Conservation (phyloP, 1,140 invertebrate species). For the Drosophila kanapiae region DNA sequence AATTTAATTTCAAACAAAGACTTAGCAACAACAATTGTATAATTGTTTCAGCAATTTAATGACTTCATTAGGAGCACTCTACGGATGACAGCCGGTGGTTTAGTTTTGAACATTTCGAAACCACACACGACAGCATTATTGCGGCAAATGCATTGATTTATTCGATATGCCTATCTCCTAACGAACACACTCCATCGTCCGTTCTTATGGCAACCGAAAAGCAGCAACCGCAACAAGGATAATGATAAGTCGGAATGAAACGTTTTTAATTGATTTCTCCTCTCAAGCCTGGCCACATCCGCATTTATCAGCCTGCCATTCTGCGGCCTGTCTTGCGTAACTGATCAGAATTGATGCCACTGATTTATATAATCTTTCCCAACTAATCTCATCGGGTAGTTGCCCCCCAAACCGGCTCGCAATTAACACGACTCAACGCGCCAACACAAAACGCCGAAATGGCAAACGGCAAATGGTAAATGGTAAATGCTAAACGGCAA, state of each 20-base stretch:
- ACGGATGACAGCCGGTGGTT: conserved; percentile 2
- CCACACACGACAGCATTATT: conserved; percentile 40
- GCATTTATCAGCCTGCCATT: conserved; percentile 32
- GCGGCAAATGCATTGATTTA: conserved; percentile 39
- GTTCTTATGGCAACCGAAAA: conserved; percentile 35
- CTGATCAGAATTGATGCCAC: conserved; percentile 56
- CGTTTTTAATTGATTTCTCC: conserved; percentile 75
- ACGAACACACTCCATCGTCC: background rate
- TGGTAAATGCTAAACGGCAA: conserved; percentile 16
- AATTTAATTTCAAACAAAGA: background rate
- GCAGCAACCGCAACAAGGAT: conserved; percentile 32
- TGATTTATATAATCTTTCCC: conserved; percentile 67
- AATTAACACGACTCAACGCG: conserved; percentile 79
- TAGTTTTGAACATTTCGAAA: conserved; percentile 18
- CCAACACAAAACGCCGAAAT: conserved; percentile 50
- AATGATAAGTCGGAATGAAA: conserved; percentile 42
- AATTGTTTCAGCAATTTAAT: conserved; percentile 2
- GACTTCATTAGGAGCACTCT: conserved; percentile 16
- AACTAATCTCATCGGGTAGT: conserved; percentile 67
- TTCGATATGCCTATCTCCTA: conserved; percentile 27
- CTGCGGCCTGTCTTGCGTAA: conserved; percentile 59
- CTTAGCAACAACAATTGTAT: background rate
- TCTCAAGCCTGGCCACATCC: conserved; percentile 32
- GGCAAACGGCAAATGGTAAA: conserved; percentile 22
- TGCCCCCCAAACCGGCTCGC: conserved; percentile 33